Base-by-base conservation (phyloP, 2,888 invertebrate genomes). In the Nyleta sp. region DNA sequence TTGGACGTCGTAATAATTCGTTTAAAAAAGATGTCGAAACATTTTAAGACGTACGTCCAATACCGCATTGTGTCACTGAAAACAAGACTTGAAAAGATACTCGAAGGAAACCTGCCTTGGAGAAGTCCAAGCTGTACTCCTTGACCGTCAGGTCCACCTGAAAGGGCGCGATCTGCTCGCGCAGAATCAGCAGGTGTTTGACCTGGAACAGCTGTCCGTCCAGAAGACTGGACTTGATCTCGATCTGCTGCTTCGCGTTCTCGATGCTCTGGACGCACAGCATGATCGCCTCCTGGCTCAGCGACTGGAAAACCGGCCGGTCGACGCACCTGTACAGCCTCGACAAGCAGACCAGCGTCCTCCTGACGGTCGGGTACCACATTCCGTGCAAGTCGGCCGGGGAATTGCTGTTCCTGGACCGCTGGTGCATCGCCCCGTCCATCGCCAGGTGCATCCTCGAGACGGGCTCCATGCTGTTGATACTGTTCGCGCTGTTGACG, bases 341-440 rank as follows among this genome's bases (percentile, higher is more conserved):
- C 0, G 99, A 99, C 2, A 99, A 92, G 79, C 98, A 99, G 17
- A 99, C 97, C 15, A 99, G 91, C 0, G 99, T 98, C 46, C 99
- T 92, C 15, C 99, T 93, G 0, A 99, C 98, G 0, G 98, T 98
- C 0, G 99, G 99, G 91, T 99, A 99, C 99, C 99, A 99, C 98
- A 99, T 98, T 22, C 99, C 99, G 91, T 99, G 99, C 31, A 99
- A 92, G 92, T 99, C 99, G 0, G 99, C 98, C 0, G 98, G 97
- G 0, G 97, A 97, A 87, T 95, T 95, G 89, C 90, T 83, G 79
- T 88, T 85, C n/a, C 11, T 92, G 84, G 73, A 81, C 68, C 85
- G 86, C 13, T 88, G 87, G 33, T 87, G 84, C 31, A 89, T 82
- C 8, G 88, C 8, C 10, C 50, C 85, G 73, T 89, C 90, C 31